Evolutionary conservation across 2,888 invertebrate genomes (phyloP).

Genomic region (Boloria selene): DNA sequence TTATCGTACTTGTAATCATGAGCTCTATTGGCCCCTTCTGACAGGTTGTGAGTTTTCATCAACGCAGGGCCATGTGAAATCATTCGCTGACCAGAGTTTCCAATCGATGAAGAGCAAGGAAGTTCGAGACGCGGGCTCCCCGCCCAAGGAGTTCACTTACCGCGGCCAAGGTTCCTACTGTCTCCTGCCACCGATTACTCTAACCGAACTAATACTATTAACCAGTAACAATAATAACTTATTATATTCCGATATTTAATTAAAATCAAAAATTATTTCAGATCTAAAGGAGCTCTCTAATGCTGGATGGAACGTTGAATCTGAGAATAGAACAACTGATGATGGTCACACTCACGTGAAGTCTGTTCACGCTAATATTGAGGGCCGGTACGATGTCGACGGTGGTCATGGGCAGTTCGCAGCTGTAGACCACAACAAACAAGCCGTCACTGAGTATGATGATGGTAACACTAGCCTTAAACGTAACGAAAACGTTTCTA

Average conservation of each 20-base stretch:
- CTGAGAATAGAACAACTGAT: conserved; percentile 83
- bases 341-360: conserved; percentile 85
- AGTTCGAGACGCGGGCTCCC: conserved; percentile 89
- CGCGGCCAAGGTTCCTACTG: conserved; percentile 74
- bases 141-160: conserved; percentile 84
- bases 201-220: conserved; percentile 74
- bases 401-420: conserved; percentile 85
- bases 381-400: conserved; percentile 84
- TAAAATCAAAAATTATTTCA: conserved; percentile 50
- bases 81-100: conserved; percentile 89
- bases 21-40: conserved; percentile 43
- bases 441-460: conserved; percentile 73
- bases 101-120: conserved; percentile 90
- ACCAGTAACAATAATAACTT: conserved; percentile 49
- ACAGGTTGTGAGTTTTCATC: conserved; percentile 76
- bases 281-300: conserved; percentile 76
- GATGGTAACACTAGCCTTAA: conserved; percentile 70
- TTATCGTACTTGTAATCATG: conserved; percentile 38
- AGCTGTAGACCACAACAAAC: conserved; percentile 84
- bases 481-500: conserved; percentile 64
- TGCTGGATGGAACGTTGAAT: conserved; percentile 86
- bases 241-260: conserved; percentile 13
- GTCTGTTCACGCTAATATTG: conserved; percentile 84
- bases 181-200: conserved; percentile 52
- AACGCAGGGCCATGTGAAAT: conserved; percentile 85